These are phyloP conservation scores for Watsonalla cultraria DNA, from an alignment of 2,888 invertebrate genomes.

Conservation along the genomic window DNA sequence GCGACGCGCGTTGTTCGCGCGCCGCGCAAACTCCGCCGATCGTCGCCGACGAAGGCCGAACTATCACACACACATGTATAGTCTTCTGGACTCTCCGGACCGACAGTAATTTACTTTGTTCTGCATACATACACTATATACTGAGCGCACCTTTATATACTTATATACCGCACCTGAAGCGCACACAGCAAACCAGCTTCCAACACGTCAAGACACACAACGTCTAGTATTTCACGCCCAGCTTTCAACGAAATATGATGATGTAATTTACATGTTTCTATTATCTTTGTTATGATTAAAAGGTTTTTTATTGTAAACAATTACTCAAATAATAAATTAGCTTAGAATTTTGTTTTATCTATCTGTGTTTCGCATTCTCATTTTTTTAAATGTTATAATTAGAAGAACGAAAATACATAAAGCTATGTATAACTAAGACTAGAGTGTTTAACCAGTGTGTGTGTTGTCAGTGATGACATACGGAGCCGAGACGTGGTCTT, in stretches of 20 bases:
- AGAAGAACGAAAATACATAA: no score
- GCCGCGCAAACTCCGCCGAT: conserved; percentile 54
- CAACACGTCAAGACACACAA: conserved; percentile 14
- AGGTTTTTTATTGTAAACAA: no score
- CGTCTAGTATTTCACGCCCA: conserved; percentile 7
- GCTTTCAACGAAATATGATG: conserved; percentile 2
- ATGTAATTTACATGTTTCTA: background rate
- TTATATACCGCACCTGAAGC: conserved; percentile 15
- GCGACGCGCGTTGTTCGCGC: conserved; percentile 37
- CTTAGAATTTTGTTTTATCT: no score
- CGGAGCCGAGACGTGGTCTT: no score
- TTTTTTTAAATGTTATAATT: no score
- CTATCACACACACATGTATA: conserved; percentile 18
- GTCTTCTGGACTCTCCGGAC: conserved; percentile 11
- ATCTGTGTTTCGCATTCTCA: no score
- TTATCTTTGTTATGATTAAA: background rate
- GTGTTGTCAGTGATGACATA: no score
- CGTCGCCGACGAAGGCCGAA: conserved; percentile 43
- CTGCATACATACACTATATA: conserved; percentile 9
- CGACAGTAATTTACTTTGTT: conserved; percentile 25
- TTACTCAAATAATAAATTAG: no score
- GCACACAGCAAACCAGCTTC: conserved; percentile 16
- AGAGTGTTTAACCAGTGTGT: no score
- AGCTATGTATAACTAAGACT: no score
- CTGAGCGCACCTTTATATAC: conserved; percentile 7